Evolutionary conservation across 1,140 invertebrate genomes (phyloP).

Genomic region (Ceratitis capitata): DNA sequence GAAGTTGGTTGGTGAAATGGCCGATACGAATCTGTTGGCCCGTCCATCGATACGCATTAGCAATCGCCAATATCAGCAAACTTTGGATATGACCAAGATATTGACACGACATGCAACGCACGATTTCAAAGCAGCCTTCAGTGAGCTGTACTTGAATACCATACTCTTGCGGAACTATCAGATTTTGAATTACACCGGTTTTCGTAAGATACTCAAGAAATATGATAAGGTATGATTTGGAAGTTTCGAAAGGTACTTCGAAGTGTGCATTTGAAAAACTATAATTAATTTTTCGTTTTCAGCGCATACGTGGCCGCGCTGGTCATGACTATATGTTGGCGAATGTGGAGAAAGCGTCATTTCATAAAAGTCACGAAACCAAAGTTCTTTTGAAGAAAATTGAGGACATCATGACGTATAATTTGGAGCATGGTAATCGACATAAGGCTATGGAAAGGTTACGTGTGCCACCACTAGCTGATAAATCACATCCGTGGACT

Average conservation of each 20-base stretch:
- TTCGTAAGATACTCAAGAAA: conserved; percentile 99
- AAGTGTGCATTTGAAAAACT: too few species aligned
- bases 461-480: conserved; percentile 77
- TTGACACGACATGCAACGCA: conserved; percentile 68
- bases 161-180: conserved; percentile 91
- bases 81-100: background rate
- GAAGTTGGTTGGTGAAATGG: background rate
- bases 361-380: conserved; percentile 36
- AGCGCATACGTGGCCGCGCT: background rate
- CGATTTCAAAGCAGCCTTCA: conserved; percentile 95
- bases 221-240: conserved; percentile 83
- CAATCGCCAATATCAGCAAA: background rate
- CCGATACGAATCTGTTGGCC: background rate
- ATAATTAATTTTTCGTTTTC: background rate
- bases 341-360: conserved; percentile 12
- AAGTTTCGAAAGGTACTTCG: background rate
- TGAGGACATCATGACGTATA: conserved; percentile 73
- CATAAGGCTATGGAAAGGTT: conserved; percentile 77
- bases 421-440: conserved; percentile 76
- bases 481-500: conserved; percentile 72
- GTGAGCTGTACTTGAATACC: conserved; percentile 98
- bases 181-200: conserved; percentile 97
- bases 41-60: background rate
- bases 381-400: conserved; percentile 72
- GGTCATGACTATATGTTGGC: background rate